Evolutionary conservation across 2,113 vertebrate species (phyloP).

Genomic region (Fulica atra): DNA sequence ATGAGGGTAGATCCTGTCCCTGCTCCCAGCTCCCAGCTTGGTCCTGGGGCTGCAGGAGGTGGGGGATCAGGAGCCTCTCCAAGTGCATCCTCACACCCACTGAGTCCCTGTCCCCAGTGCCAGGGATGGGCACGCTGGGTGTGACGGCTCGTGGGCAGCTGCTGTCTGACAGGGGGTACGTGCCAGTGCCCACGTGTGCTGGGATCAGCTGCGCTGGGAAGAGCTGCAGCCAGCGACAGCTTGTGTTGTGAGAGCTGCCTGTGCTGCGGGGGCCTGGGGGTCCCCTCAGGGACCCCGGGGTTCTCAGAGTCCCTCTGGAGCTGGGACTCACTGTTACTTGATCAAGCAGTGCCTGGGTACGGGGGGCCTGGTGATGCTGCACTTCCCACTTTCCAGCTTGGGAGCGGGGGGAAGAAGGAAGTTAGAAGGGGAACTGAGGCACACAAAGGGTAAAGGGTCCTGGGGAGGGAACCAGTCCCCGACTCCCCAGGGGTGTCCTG

Average conservation of each 20-base stretch:
- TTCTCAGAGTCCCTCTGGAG: background rate
- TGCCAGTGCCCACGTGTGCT: background rate
- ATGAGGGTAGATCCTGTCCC: accelerated
- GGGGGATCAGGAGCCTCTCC: background rate
- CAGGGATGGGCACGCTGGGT: background rate
- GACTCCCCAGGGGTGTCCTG: background rate
- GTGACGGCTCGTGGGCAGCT: background rate
- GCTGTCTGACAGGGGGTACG: background rate
- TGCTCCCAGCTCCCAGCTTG: background rate
- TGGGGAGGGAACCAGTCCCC: background rate
- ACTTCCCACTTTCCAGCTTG: background rate
- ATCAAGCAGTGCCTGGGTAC: background rate
- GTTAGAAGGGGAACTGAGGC: background rate
- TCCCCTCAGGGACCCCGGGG: accelerated
- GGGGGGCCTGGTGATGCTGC: background rate
- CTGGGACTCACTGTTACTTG: background rate
- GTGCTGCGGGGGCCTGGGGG: background rate
- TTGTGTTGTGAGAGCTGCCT: background rate
- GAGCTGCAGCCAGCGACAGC: background rate
- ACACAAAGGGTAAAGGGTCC: background rate
- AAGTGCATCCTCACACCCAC: background rate
- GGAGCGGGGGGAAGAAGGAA: background rate
- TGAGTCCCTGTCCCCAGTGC: accelerated
- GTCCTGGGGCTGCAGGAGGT: background rate
- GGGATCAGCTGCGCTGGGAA: background rate